These are phyloP conservation scores for Pristionchus mayeri DNA, from an alignment of 2,888 invertebrate species.

Conservation along the genomic window DNA sequence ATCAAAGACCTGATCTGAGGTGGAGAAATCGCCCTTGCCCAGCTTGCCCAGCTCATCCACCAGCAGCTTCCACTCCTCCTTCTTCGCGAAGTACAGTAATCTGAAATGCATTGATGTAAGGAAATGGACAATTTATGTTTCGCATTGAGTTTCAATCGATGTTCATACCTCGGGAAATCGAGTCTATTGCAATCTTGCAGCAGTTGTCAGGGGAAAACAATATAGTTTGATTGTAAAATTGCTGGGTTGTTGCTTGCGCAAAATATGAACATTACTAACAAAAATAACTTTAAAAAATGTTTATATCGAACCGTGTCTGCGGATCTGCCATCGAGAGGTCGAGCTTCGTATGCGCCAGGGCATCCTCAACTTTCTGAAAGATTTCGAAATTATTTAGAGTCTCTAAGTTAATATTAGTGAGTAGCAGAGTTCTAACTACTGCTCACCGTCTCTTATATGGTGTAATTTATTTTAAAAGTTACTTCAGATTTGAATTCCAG, in stretches of 20 bases:
- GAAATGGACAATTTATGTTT: too few species aligned
- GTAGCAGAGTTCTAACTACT: neutral
- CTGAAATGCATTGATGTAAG: conserved; percentile 39
- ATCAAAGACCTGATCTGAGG: conserved; percentile 66
- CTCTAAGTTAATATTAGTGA: too few species aligned
- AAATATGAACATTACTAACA: too few species aligned
- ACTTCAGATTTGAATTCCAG: too few species aligned
- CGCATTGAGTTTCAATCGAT: neutral
- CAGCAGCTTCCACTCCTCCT: conserved; percentile 70
- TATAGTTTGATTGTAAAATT: too few species aligned
- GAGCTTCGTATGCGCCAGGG: conserved; percentile 2
- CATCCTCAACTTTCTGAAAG: conserved; percentile 12
- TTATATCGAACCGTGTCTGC: conserved; percentile 15
- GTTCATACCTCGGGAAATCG: neutral
- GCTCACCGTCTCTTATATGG: neutral
- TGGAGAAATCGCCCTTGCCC: conserved; percentile 65
- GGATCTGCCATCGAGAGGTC: conserved; percentile 48
- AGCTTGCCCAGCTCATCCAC: conserved; percentile 62
- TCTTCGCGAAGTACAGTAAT: conserved; percentile 64
- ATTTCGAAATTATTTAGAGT: too few species aligned
- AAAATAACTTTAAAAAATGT: neutral
- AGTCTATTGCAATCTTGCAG: neutral
- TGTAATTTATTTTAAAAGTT: too few species aligned
- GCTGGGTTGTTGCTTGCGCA: too few species aligned
- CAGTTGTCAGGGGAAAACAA: neutral